Evolutionary conservation across 2,797 vertebrate genomes (phyloP), one percentile per base, ranked within the genome.

Genomic region (Phoebastria nigripes): DNA sequence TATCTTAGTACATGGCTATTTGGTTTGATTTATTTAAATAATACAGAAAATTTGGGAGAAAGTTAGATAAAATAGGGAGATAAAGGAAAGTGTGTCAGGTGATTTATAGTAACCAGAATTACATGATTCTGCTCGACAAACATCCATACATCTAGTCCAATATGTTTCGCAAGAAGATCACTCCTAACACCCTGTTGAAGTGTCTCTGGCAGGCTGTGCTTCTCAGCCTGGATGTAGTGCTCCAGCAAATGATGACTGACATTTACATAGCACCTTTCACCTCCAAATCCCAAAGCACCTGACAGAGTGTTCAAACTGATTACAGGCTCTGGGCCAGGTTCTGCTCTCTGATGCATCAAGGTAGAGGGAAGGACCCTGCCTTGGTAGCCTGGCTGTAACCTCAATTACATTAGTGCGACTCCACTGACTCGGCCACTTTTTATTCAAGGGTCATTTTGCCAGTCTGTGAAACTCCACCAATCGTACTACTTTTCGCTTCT

Each of bases 261-360:
- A 71, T 92, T 88, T 96, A 93, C 93, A 87, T 17, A 90, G 37
- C 79, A 92, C 92, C 92, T 97, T 95, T 96, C 90, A 92, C 89
- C 93, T 90, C 82, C 89, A 82, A 92, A 94, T 95, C 93, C 90
- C 94, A 84, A 74, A 86, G 79, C 58, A 87, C 72, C 90, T 97
- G 89, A 92, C 92, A 96, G 95, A 86, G 90, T 96, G 94, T 78
- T 95, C 81, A 91, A 89, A 79, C 85, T 80, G 89, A 95, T 94
- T 92, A 87, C 49, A 80, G 93, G 70, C 87, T 94, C 58, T 61
- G 47, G 62, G 66, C 82, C 93, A 87, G 82, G 51, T 87, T 81
- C 82, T 93, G 69, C 44, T 87, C 52, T 87, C 42, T 58, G 87
- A 62, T 72, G 54, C 63, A 4, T 71, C 88, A 82, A 82, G 47